These are phyloP conservation scores for Microhierax caerulescens DNA, from an alignment of 2,797 vertebrate genomes.

Conservation along the genomic window DNA sequence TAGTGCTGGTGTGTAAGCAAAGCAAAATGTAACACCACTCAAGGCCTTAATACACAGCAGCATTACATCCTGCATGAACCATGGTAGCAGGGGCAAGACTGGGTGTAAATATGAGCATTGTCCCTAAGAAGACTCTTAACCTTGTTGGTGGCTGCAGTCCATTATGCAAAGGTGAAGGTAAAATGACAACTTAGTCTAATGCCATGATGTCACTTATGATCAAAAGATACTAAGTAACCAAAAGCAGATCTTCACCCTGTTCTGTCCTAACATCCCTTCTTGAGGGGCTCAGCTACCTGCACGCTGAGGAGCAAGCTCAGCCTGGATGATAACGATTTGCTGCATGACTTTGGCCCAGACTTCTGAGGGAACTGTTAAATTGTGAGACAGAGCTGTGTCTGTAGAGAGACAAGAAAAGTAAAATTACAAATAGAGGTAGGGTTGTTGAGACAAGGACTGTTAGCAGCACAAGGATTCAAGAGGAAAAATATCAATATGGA, in stretches of 20 bases:
- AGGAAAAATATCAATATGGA: neutral
- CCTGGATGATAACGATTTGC: rapidly evolving
- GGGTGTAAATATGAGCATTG: neutral
- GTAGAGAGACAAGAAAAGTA: neutral
- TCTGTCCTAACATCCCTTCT: neutral
- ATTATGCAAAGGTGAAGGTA: neutral
- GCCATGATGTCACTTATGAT: neutral
- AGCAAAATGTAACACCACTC: neutral
- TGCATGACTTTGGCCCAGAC: neutral
- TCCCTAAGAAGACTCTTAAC: neutral
- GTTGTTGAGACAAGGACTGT: neutral
- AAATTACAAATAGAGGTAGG: neutral
- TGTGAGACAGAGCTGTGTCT: neutral
- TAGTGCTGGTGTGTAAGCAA: neutral
- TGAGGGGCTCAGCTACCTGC: neutral
- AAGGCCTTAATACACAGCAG: neutral
- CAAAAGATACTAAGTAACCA: neutral
- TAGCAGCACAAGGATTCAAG: neutral
- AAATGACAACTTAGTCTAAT: neutral
- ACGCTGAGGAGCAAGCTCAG: neutral
- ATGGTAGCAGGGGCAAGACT: neutral
- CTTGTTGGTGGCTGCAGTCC: neutral
- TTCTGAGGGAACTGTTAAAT: neutral
- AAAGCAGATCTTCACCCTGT: neutral
- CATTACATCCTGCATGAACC: neutral